A percentile compares a stretch with the other conserved stretches of the same genome.
phyloP scores from a whole-genome alignment of 2,888 invertebrate species.

The Hymenopus coronatus region DNA sequence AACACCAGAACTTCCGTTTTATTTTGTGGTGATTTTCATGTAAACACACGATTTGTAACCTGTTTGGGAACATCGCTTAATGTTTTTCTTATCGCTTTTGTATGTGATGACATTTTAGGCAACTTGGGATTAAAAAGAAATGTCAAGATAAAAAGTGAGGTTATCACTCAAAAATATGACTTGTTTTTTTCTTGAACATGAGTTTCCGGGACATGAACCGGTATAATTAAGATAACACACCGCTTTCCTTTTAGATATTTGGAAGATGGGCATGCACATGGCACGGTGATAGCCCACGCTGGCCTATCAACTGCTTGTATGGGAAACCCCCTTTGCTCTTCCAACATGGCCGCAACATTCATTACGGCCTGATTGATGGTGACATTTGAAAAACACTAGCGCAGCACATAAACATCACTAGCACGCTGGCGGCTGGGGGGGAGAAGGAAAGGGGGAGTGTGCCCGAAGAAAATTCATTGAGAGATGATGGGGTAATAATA shows the following conservation, averaged over 20 bases:
- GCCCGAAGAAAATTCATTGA: neutral
- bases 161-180: no score
- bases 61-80: neutral
- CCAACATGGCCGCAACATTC: slow-evolving; percentile 35
- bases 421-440: slow-evolving; percentile 35
- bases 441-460: neutral
- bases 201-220: no score
- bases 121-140: no score
- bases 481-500: neutral
- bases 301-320: slow-evolving; percentile 17
- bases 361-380: slow-evolving; percentile 35
- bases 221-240: no score
- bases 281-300: neutral
- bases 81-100: no score
- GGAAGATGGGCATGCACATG: no score
- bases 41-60: no score
- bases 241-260: no score
- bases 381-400: slow-evolving; percentile 34
- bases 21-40: no score
- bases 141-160: neutral
- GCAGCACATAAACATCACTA: slow-evolving; percentile 39
- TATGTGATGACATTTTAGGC: no score
- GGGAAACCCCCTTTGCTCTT: slow-evolving; percentile 21
- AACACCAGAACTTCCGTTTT: neutral
- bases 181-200: no score